Base-by-base conservation (phyloP, 2,797 vertebrate species). In the Pterois miles region DNA sequence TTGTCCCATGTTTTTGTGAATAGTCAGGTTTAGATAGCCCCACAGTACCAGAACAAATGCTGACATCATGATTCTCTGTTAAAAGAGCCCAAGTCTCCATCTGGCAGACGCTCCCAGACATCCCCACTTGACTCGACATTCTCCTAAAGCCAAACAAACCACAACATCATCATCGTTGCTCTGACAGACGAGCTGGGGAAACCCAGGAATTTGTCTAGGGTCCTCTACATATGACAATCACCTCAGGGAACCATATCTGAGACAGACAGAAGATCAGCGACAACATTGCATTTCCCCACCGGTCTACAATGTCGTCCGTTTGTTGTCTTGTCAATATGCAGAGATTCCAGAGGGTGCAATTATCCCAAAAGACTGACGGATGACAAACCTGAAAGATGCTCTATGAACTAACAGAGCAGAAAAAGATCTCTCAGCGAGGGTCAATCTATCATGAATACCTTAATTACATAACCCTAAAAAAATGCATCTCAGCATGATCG, bases 181-280 rank as follows among this genome's bases (percentile, higher is more conserved):
- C 75, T 74, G 78, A 83, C 62, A 66, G 82, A 83, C 29, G 43
- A 83, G 81, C 46, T 4, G 73, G 79, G 76, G 75, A 81, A 89
- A 77, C 65, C 76, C 46, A 36, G 79, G 3, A 50, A 83, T 89
- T 86, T 84, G 76, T 89, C 84, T 65, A 8, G 33, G 73, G 75
- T 76, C 76, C 56, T 86, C 65, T 71, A 59, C 75, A 86, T 63
- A 77, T 74, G 67, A 58, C 81, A 80, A 3, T 82, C 84, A 48
- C 18, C 43, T 18, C 18, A 0, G 22, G 72, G 68, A 65, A 58
- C 43, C 46, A 6, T 38, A 79, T 66, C 50, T 54, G 43, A 68
- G 62, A 76, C 63, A 23, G n/a, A 50, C 20, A 53, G 46, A 60
- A 68, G 58, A 86, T 80, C 76, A 74, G 36, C 80, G 66, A 59